A percentile compares a stretch with the other conserved stretches of the same genome.
Conservation (phyloP, 2,888 invertebrate genomes). For the Agrotis ipsilon region DNA sequence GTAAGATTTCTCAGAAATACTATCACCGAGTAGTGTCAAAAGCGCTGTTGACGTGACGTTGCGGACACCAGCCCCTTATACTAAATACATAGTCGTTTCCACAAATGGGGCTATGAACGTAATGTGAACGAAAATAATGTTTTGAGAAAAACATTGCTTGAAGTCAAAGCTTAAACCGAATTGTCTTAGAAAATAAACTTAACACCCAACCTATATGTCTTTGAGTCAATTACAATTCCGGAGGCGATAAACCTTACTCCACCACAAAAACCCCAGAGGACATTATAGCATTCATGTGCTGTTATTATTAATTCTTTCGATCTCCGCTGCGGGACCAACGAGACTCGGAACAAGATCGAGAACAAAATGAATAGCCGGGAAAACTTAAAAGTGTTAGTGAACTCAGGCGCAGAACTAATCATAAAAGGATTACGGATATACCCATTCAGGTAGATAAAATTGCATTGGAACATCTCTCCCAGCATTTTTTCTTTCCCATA, state of each 20-base stretch:
- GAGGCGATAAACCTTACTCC: slow-evolving; percentile 52
- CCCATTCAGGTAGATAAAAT: slow-evolving; percentile 41
- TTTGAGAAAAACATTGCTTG: background rate
- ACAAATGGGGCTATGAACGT: background rate
- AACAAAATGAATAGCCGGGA: slow-evolving; percentile 23
- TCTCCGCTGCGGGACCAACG: slow-evolving; percentile 34
- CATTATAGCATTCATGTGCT: slow-evolving; percentile 64
- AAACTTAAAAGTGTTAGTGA: slow-evolving; percentile 48
- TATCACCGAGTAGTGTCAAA: no score
- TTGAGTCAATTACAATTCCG: slow-evolving; percentile 35
- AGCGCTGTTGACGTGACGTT: no score
- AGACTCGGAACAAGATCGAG: slow-evolving; percentile 28
- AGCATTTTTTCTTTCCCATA: slow-evolving; percentile 23
- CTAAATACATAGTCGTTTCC: background rate
- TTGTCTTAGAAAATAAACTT: slow-evolving; percentile 24
- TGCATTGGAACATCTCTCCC: slow-evolving; percentile 31
- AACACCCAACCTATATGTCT: slow-evolving; percentile 18
- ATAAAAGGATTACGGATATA: slow-evolving; percentile 46
- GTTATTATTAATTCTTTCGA: slow-evolving; percentile 66
- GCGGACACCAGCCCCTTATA: no score
- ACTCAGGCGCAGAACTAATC: slow-evolving; percentile 29
- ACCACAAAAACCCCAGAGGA: slow-evolving; percentile 45
- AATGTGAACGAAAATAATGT: background rate
- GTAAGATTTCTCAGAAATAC: no score
- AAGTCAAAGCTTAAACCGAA: slow-evolving; percentile 9